Base-by-base conservation (phyloP, 1,140 invertebrate species). In the Sycobia sp. region DNA sequence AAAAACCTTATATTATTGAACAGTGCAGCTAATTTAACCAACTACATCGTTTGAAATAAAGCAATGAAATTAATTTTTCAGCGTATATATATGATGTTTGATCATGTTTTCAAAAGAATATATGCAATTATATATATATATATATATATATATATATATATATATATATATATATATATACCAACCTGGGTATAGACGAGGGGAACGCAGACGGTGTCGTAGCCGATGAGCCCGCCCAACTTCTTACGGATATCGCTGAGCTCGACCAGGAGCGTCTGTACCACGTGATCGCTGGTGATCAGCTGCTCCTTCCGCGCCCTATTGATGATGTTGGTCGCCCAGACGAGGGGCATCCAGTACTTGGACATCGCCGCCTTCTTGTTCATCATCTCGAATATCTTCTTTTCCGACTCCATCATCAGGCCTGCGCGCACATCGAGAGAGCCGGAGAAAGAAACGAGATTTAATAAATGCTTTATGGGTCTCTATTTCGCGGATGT, bases 171-270 rank as follows among this genome's bases (percentile, higher is more conserved):
- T n/a, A n/a, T n/a, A n/a, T n/a, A n/a, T n/a, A n/a, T n/a, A 32
- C 29, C 55, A 67, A 96, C 96, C 91, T 99, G 96, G 55, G 96
- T 98, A 79, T 99, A 99, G 59, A 98, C 96, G 25, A 98, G 86
- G 41, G 97, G 97, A 64, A 98, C 95, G 76, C 93, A 96, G 69
- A 98, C 95, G 72, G 95, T 98, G 82, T 99, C 97, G 78, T 97
- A 99, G 50, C 91, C 91, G 68, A 93, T 94, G 4, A 94, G 83
- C 49, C 89, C 88, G 60, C 91, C 91, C 62, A 94, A 80, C 70
- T 90, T 83, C 73, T 89, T 84, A 71, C 92, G 83, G 65, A 94
- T 93, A 70, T 94, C 91, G 5, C 91, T 93, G 29, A 94, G 82
- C 75, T 94, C 92, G 39, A 89, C 87, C 47, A 94, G 79, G 50